These are phyloP conservation scores for Stegophylla sp. DNA, from an alignment of 2,888 invertebrate genomes.

Conservation along the genomic window DNA sequence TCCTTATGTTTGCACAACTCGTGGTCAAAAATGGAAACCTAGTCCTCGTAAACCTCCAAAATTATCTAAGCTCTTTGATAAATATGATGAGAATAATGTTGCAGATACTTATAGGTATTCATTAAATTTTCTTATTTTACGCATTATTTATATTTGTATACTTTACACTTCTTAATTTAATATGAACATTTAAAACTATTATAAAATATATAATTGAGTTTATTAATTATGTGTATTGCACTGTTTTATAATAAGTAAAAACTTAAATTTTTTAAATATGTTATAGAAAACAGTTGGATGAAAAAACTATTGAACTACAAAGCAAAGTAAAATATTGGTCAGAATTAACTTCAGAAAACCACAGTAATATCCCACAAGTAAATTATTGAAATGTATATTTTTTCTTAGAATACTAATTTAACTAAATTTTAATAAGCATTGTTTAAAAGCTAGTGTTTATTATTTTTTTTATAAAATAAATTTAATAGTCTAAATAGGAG, in stretches of 20 bases:
- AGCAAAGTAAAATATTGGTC: constrained; percentile 49
- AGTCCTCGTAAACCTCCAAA: constrained; percentile 43
- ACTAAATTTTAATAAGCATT: too few species aligned
- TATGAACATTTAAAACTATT: neutral
- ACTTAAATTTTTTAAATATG: neutral
- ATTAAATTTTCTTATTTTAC: too few species aligned
- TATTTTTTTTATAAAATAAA: too few species aligned
- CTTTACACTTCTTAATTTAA: neutral
- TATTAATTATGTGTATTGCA: neutral
- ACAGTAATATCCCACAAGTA: constrained; percentile 32
- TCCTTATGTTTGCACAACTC: constrained; percentile 53
- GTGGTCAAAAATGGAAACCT: constrained; percentile 51
- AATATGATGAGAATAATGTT: constrained; percentile 46
- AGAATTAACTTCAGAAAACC: constrained; percentile 29
- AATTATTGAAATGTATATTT: neutral
- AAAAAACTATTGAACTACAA: constrained; percentile 45
- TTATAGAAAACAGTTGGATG: constrained; percentile 42
- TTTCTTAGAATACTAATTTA: too few species aligned
- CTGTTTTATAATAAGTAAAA: neutral
- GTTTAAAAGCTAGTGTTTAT: too few species aligned
- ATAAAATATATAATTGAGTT: neutral
- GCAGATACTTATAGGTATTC: constrained; percentile 42
- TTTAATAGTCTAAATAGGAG: too few species aligned
- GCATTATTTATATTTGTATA: neutral
- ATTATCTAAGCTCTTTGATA: constrained; percentile 32